Evolutionary conservation across 2,797 vertebrate species (phyloP).

Genomic region (Benthosema pterotum): DNA sequence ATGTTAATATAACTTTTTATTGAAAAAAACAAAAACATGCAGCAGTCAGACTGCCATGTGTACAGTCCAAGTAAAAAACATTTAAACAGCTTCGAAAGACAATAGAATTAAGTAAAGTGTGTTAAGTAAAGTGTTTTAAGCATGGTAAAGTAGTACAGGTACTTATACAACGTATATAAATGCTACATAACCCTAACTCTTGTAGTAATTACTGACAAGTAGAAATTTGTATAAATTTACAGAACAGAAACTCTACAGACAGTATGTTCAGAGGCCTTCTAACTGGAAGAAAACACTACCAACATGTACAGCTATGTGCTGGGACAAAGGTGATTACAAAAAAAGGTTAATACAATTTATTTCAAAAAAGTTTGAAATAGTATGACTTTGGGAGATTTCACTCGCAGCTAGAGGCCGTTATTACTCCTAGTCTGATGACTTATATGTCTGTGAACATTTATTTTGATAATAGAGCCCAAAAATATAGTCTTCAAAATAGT

Average conservation of each 20-base stretch:
- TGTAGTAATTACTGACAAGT: background rate
- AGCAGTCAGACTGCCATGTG: background rate
- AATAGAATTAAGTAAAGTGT: background rate
- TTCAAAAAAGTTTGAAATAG: no score
- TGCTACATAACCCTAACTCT: background rate
- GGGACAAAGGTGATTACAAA: background rate
- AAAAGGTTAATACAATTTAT: background rate
- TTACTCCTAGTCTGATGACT: no score
- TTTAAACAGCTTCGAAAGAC: background rate
- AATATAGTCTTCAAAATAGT: no score
- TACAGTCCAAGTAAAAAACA: slow-evolving; percentile 4
- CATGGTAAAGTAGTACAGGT: background rate
- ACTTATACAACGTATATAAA: background rate
- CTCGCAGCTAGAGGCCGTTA: no score
- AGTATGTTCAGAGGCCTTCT: background rate
- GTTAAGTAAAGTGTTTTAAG: background rate
- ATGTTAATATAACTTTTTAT: background rate
- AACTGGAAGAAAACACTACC: background rate
- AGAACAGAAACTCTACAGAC: background rate
- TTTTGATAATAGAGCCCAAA: no score
- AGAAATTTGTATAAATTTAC: background rate
- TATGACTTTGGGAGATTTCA: no score
- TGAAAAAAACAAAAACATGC: background rate
- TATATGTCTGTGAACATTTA: no score
- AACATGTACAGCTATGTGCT: background rate